phyloP scores from a whole-genome alignment of 64 coral and sea anemone species.

The Anthopleura sola region DNA sequence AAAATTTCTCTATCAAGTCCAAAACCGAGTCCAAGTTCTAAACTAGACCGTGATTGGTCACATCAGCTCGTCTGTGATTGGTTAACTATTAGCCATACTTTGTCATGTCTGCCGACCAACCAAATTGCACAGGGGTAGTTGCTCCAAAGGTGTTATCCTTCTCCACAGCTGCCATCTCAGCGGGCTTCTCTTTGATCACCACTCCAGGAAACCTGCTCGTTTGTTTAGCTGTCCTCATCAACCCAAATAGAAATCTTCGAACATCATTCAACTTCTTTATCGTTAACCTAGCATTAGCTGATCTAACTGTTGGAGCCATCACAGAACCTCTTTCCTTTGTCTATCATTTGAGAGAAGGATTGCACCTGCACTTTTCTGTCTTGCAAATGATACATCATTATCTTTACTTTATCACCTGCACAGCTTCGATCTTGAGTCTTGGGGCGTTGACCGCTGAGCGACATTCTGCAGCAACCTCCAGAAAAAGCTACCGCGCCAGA shows the following conservation, averaged over 20 bases:
- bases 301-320: constrained; percentile 40
- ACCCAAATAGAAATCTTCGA: constrained; percentile 57
- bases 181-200: constrained; percentile 29
- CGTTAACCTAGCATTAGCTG: constrained; percentile 55
- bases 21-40: too few relatives aligned
- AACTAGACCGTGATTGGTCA: neutral
- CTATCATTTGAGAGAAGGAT: constrained; percentile 52
- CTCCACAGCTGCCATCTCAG: constrained; percentile 52
- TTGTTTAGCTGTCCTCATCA: constrained; percentile 34
- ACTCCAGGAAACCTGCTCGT: constrained; percentile 65
- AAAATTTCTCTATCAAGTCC: too few relatives aligned
- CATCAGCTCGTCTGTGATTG: neutral
- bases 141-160: constrained; percentile 39
- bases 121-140: constrained; percentile 8
- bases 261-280: constrained; percentile 74
- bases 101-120: neutral
- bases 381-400: constrained; percentile 25
- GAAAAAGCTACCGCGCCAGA: constrained; percentile 4
- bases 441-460: constrained; percentile 64
- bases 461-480: constrained; percentile 25
- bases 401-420: constrained; percentile 74
- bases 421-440: constrained; percentile 73
- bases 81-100: neutral
- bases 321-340: constrained; percentile 51
- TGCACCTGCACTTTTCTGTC: neutral